These are phyloP conservation scores for Cricetomys ansorgei DNA, from an alignment of 2,113 vertebrate genomes.

Conservation along the genomic window DNA sequence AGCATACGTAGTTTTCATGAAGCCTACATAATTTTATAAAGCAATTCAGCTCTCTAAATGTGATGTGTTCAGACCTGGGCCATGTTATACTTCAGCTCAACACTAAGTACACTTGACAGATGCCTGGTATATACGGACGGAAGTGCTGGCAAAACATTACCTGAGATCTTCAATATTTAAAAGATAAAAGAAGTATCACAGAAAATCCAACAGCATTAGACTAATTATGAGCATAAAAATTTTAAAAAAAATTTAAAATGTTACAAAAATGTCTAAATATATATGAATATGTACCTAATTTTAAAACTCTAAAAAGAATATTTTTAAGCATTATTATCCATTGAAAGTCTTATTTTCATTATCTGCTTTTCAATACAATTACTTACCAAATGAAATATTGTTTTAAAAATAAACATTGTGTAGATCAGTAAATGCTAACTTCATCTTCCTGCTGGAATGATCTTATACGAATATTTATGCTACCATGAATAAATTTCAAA, in stretches of 20 bases:
- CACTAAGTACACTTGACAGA: background rate
- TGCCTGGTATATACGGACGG: background rate
- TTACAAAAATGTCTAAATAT: background rate
- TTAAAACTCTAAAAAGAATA: background rate
- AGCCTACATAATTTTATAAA: slow-evolving; percentile 13
- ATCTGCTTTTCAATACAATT: background rate
- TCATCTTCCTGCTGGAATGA: background rate
- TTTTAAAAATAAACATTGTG: background rate
- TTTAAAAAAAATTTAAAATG: background rate
- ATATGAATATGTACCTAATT: background rate
- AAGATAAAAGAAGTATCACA: background rate
- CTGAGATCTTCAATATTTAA: background rate
- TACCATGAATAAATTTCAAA: background rate
- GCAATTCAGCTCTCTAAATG: background rate
- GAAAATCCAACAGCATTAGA: background rate
- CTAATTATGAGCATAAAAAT: background rate
- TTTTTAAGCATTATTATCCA: background rate
- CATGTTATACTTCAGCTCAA: background rate
- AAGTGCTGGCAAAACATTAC: background rate
- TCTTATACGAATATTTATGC: background rate
- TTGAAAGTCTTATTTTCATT: background rate
- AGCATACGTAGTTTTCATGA: background rate
- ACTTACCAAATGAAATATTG: background rate
- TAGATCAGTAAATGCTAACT: background rate
- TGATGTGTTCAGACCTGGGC: background rate